Base-by-base conservation (phyloP, 2,888 invertebrate genomes). In the Carcina quercana region DNA sequence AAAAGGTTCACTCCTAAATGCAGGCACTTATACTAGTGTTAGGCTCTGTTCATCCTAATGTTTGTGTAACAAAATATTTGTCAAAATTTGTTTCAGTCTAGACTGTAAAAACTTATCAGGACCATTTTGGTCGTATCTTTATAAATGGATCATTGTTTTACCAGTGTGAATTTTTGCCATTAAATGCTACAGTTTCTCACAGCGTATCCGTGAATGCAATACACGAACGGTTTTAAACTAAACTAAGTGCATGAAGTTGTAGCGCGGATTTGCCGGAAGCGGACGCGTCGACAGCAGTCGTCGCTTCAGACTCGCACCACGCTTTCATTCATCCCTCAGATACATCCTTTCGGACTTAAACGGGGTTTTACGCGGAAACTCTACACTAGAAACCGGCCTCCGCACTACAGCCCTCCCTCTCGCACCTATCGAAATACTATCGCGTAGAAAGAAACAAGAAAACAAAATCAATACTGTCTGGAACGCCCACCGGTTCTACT, bases 381-480 rank as follows among this genome's bases (percentile, higher is more conserved):
- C 70, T 68, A 78, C 69, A 71, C 75, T 72, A 68, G 66, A 59
- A 68, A 60, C 59, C 67, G 59, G 59, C 70, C 75, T 67, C 64
- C 62, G 61, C 59, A 48, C 48, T 62, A 53, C 50, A 45, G 42
- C 66, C 40, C 42, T 73, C 75, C 58, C 61, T 28, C 60, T 79
- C 67, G 25, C 61, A 54, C 78, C 32, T 48, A 37, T 48, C 37
- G 38, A 39, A 40, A 53, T 50, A 49, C 45, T 51, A 49, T 42
- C 46, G 38, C 56, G 40, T 45, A 52, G 69, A 73, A 58, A 47
- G 74, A 66, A 68, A 71, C 63, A 61, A 63, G 59, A 57, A 54
- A 72, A 62, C 63, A 70, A 78, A 75, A 83, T 83, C 83, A 80
- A 83, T 83, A 83, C 69, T 78, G 80, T 80, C 80, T 82, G 79